Evolutionary conservation across 1,140 invertebrate genomes (phyloP), one percentile per base, ranked within the genome.

Genomic region (Bombus sylvicola): DNA sequence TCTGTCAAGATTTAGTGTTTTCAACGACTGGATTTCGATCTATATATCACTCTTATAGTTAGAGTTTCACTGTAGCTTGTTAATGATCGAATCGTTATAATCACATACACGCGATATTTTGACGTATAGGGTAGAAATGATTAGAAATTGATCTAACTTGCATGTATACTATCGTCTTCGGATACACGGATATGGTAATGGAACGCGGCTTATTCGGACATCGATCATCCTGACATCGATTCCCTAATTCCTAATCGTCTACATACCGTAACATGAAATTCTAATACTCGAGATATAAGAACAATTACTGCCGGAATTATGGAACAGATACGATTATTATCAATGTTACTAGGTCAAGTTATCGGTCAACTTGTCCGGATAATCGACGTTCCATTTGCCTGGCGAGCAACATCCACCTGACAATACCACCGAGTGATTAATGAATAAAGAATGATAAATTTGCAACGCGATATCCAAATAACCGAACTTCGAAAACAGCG

Each of bases 251-350:
- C 77, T 15, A 66, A 69, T 47, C 53, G 34, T 47, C 31, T 25
- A 66, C 64, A 80, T 69, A 37, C 78, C 69, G 10, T 74, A 64
- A 82, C 64, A 39, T 37, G 80, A 74, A 74, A 82, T 82, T 82
- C 71, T 68, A 68, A 64, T 80, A 8, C 31, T 69, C 13, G 13
- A 69, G 31, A 47, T 80, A 39, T 80, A 80, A 80, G 64, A 80
- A 80, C 64, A 69, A 80, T 80, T 69, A 41, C 41, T n/a, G 31
- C 13, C 43, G 34, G 43, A 53, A 53, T 69, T 41, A 47, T 9
- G 62, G 18, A 43, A 47, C 59, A 3, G n/a, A 47, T 66, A 66
- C 77, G 74, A 68, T 79, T 37, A 53, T 80, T 47, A 69, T 28
- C 78, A 31, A 47, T 68, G 43, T 57, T 62, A 15, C 25, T 15